A percentile compares a stretch with the other conserved stretches of the same genome.
Conservation (phyloP, 2,888 invertebrate genomes). For the Thysanoteuthis rhombus region DNA sequence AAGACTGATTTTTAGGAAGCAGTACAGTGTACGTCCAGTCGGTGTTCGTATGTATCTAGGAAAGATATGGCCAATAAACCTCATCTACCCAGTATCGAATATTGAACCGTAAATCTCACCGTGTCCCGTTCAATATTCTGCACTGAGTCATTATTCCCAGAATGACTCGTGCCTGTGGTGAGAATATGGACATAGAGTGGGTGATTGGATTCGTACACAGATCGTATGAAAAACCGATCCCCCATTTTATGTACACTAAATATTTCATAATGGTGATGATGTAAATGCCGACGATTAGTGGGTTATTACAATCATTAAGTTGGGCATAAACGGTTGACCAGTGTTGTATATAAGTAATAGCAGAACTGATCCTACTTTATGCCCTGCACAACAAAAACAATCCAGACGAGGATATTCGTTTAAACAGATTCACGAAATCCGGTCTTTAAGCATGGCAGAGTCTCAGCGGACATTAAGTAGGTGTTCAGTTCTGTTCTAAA, state of each 20-base stretch:
- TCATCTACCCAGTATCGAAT: neutral
- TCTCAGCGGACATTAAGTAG: neutral
- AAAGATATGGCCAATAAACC: no score
- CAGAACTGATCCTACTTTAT: neutral
- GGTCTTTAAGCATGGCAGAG: neutral
- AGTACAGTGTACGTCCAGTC: neutral
- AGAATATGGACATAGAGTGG: neutral
- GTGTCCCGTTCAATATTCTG: neutral
- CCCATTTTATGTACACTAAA: neutral
- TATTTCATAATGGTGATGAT: neutral
- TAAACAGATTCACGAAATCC: no score
- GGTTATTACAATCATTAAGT: neutral
- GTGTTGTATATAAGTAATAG: neutral
- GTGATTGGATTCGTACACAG: neutral
- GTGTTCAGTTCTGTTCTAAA: neutral
- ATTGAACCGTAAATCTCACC: neutral
- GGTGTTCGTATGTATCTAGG: neutral
- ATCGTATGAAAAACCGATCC: neutral
- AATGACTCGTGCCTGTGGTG: neutral
- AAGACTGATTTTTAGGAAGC: neutral
- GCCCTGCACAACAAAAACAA: neutral
- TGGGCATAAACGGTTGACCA: neutral
- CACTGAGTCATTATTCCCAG: neutral
- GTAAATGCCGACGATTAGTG: neutral
- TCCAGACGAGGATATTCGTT: neutral